Conservation (phyloP, 2,888 invertebrate species). For the Campopleginae sp. region DNA sequence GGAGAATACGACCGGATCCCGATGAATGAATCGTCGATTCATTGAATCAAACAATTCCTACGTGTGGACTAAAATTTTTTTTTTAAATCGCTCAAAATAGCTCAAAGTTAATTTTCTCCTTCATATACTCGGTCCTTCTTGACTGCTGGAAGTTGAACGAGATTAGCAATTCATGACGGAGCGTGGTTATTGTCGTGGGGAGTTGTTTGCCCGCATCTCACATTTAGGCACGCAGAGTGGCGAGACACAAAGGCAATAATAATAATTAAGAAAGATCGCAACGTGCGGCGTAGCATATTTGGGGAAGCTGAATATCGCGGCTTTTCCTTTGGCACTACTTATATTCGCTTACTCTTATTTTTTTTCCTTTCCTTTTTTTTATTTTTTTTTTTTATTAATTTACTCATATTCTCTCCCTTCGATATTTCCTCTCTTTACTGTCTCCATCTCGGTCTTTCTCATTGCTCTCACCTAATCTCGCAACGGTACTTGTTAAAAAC, state of each 20-base stretch:
- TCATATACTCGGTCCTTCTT: conserved; percentile 9
- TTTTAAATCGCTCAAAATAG: not conserved
- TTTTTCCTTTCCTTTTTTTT: conserved; percentile 66
- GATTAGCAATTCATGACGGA: conserved; percentile 83
- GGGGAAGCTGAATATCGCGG: conserved; percentile 50
- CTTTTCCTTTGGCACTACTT: conserved; percentile 60
- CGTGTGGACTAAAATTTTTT: conserved; percentile 6
- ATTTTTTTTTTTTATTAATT: conserved; percentile 64
- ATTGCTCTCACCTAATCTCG: conserved; percentile 81
- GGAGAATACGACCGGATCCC: not conserved
- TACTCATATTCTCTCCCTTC: conserved; percentile 62
- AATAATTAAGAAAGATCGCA: conserved; percentile 84
- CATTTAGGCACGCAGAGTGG: conserved; percentile 77
- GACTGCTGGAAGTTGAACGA: conserved; percentile 65
- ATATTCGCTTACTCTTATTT: conserved; percentile 59
- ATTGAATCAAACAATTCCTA: not conserved
- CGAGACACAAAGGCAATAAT: conserved; percentile 82
- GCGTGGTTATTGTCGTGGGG: conserved; percentile 81
- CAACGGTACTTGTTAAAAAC: conserved; percentile 82
- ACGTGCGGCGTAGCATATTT: conserved; percentile 79
- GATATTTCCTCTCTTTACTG: conserved; percentile 52
- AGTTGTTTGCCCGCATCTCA: conserved; percentile 69
- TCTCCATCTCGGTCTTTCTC: conserved; percentile 49
- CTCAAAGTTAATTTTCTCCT: conserved; percentile 15
- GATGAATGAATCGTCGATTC: not conserved